Evolutionary conservation across 2,113 vertebrate species (phyloP).

Genomic region (Cynopterus brachyotis): DNA sequence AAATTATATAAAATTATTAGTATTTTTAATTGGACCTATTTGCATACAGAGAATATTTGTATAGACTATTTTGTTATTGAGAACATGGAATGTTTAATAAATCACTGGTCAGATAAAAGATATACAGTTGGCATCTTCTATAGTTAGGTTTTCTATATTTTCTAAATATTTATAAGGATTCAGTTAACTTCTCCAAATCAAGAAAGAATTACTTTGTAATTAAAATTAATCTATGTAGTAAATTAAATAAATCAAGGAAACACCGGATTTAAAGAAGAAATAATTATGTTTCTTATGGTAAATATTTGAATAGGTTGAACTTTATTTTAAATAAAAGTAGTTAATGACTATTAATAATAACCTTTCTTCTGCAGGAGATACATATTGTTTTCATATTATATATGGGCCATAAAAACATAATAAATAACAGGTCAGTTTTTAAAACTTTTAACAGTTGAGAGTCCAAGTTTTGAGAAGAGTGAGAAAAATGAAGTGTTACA

Average conservation of each 20-base stretch:
- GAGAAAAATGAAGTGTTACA: not conserved
- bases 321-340: not conserved
- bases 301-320: not conserved
- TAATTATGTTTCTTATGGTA: not conserved
- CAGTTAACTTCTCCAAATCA: not conserved
- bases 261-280: not conserved
- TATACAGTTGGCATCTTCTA: not conserved
- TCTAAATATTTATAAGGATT: conserved; percentile 27
- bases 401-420: not conserved
- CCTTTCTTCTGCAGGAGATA: not conserved
- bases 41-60: conserved; percentile 63
- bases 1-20: too few species aligned
- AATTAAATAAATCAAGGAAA: not conserved
- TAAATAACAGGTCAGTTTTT: not conserved
- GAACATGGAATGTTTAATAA: conserved; percentile 63
- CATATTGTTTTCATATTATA: not conserved
- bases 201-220: not conserved
- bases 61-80: not conserved
- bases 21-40: not conserved
- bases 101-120: conserved; percentile 41
- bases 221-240: not conserved
- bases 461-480: not conserved
- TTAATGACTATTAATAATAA: not conserved
- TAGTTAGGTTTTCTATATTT: not conserved
- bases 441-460: not conserved